phyloP scores from a whole-genome alignment of 2,888 invertebrate genomes.

The Drosophila quasianomalipes region DNA sequence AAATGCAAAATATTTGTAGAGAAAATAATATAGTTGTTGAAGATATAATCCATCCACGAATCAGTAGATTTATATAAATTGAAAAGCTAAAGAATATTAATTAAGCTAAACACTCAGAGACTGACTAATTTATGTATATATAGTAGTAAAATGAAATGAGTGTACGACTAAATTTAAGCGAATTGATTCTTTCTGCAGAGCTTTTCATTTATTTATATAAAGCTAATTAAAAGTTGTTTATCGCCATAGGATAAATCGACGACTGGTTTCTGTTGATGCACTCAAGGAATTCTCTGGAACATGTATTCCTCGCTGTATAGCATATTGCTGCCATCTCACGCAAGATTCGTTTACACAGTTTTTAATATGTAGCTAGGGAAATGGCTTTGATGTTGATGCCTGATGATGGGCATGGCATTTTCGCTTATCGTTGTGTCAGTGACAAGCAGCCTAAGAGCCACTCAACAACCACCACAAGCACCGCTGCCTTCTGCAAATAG shows the following conservation, averaged over 20 bases:
- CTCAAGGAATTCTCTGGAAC: neutral
- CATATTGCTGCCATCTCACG: neutral
- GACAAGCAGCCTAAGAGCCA: conserved; percentile 8
- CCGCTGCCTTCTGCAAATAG: neutral
- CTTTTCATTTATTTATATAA: neutral
- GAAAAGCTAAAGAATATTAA: neutral
- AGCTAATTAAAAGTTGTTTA: neutral
- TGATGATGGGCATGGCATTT: conserved; percentile 38
- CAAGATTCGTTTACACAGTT: conserved; percentile 13
- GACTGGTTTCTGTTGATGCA: neutral
- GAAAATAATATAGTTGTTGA: neutral
- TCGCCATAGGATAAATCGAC: too few species aligned
- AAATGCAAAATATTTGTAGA: neutral
- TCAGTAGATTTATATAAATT: neutral
- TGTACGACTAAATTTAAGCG: neutral
- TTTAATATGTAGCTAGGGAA: conserved; percentile 30
- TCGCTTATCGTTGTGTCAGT: conserved; percentile 44
- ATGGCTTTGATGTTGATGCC: conserved; percentile 35
- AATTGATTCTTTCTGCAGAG: neutral
- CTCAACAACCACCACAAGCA: neutral
- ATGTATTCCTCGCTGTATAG: neutral
- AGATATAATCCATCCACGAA: neutral
- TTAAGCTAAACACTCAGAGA: neutral
- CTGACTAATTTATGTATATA: neutral
- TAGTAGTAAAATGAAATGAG: neutral